These are phyloP conservation scores for Sphenodon punctatus DNA, from an alignment of 2,797 vertebrate genomes.

Conservation along the genomic window DNA sequence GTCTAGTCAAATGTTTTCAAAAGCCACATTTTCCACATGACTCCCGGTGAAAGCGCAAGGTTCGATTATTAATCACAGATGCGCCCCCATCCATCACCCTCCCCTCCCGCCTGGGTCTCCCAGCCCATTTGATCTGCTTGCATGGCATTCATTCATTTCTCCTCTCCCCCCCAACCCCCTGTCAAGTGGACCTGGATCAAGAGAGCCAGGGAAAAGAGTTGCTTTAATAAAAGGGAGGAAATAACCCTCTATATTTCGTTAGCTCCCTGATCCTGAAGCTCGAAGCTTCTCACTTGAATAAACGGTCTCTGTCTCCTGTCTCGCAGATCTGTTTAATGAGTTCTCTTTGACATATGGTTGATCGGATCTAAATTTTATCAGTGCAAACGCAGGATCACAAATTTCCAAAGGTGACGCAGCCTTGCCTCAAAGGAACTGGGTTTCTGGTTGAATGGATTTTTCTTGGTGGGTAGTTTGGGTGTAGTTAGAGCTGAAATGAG, in stretches of 20 bases:
- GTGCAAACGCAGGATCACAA: not conserved
- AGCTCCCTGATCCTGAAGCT: constrained; percentile 17
- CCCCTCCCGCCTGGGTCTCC: constrained; percentile 47
- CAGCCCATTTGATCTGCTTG: constrained; percentile 38
- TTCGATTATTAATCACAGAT: constrained; percentile 67
- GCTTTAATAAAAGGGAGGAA: not conserved
- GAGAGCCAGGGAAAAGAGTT: not conserved
- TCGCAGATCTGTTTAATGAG: constrained; percentile 69
- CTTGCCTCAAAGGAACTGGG: not conserved
- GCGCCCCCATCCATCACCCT: constrained; percentile 59
- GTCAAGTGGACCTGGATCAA: not conserved
- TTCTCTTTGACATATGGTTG: constrained; percentile 57
- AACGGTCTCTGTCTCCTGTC: constrained; percentile 63
- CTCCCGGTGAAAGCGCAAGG: constrained; percentile 60
- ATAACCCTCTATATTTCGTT: not conserved
- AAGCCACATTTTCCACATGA: constrained; percentile 66
- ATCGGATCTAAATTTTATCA: constrained; percentile 53
- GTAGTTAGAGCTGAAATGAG: no score
- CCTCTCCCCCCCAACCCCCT: not conserved
- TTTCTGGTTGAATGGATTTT: no score
- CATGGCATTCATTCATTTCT: not conserved
- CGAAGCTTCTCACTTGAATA: constrained; percentile 49
- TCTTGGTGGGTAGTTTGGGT: no score
- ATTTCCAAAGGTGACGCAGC: constrained; percentile 40
- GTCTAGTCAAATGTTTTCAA: constrained; percentile 62